Evolutionary conservation across 1,140 invertebrate species (phyloP), one percentile per base, ranked within the genome.

Genomic region (Macrobrachium nipponense): DNA sequence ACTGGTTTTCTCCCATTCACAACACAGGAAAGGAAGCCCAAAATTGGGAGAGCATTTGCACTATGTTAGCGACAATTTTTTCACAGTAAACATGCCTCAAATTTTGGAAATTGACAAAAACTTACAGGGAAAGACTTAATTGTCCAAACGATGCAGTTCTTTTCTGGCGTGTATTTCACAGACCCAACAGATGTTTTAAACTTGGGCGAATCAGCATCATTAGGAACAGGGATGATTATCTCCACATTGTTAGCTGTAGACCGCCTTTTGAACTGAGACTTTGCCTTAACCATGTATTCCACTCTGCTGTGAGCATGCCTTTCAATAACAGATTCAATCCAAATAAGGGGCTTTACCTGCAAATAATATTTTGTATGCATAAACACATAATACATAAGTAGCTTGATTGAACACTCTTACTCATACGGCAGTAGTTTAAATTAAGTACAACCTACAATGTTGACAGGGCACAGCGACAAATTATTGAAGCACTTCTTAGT

Each of bases 261-360:
- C 66, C 98, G 93, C 61, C 98, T 93, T 91, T 99, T 99, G 91
- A 99, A 99, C 92, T 99, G 98, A 73, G 98, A 99, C 91, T 99
- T 98, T 0, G 98, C 98, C 92, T 99, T 99, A 20, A 99, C 98
- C 98, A 99, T 99, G 91, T 98, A 99, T 90, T 99, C 99, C 1
- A 99, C 98, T 80, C 99, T 92, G 87, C 97, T 99, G 91, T 99
- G 98, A 43, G 96, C 97, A 92, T 99, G 97, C n/a, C 98, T 94
- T 91, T 99, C 98, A 89, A 99, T 99, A 2, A 99, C 98, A 43
- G 98, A 99, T 91, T 99, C 99, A 88, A 99, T 99, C 99, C 98
- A 99, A 90, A 99, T 99, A 43, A 99, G 91, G 0, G 99, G 99
- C 91, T 99, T 99, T 0, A 98, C 95, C 93, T 95, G 89, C 60